Evolutionary conservation across 2,113 vertebrate genomes (phyloP).

Genomic region (Psettodes erumei): DNA sequence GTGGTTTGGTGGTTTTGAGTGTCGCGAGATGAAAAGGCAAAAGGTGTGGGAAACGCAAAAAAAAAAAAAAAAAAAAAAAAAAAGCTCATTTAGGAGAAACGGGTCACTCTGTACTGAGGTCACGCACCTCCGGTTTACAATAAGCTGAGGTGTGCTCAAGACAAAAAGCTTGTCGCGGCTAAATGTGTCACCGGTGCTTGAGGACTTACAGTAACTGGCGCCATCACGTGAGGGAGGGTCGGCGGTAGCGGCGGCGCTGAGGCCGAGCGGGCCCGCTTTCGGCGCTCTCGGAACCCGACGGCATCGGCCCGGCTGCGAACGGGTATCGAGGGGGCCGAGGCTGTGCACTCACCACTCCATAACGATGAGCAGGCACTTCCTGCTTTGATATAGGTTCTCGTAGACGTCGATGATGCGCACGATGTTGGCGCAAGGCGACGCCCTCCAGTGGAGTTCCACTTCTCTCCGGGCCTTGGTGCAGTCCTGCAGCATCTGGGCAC

Average conservation of each 20-base stretch:
- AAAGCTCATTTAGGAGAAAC: conserved; percentile 69
- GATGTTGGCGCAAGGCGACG: conserved; percentile 93
- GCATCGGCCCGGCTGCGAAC: too few species aligned
- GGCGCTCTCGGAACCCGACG: too few species aligned
- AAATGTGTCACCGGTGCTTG: not conserved
- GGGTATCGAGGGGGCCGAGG: too few species aligned
- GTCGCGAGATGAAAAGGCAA: conserved; percentile 41
- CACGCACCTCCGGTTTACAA: conserved; percentile 44
- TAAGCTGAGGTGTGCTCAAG: conserved; percentile 32
- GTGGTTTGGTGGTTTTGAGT: conserved; percentile 36
- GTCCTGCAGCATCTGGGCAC: conserved; percentile 94
- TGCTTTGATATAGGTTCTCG: conserved; percentile 94
- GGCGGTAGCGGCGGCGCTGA: too few species aligned
- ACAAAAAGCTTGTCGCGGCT: not conserved
- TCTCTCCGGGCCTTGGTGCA: conserved; percentile 95
- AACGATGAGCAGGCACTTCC: conserved; percentile 96
- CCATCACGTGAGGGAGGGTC: too few species aligned
- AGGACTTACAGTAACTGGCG: too few species aligned
- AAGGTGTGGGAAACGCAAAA: too few species aligned
- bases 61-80: too few species aligned
- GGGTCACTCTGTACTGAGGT: conserved; percentile 33
- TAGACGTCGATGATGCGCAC: conserved; percentile 96
- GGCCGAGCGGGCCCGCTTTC: too few species aligned
- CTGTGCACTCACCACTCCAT: conserved; percentile 93
- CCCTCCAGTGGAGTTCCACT: conserved; percentile 96